Base-by-base conservation (phyloP, 2,797 vertebrate genomes). In the Serranus cabrilla region DNA sequence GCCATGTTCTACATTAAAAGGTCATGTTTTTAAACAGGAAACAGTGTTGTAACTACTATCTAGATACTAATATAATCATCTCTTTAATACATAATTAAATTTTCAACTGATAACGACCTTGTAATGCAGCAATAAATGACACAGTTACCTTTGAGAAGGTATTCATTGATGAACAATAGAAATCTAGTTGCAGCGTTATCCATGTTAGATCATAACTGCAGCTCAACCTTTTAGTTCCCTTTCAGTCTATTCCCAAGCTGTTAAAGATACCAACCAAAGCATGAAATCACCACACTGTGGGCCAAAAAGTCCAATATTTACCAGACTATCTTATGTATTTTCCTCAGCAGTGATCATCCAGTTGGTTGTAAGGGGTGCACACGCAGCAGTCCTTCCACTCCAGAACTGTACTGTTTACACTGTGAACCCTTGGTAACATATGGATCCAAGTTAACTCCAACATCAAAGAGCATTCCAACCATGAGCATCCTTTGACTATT, bases 401-500 rank as follows among this genome's bases (percentile, higher is more conserved):
- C 46, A 12, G n/a, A 21, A 18, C 54, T n/a, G n/a, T 47, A 37
- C 45, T 10, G 18, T 21, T 17, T 58, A 11, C 31, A 7, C 7
- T 11, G 63, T 59, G 46, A 74, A 55, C 62, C 14, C 4, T 4
- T 14, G n/a, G 25, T 54, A 27, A 65, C 68, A 50, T 34, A 60
- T 40, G 25, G 16, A 78, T 80, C 50, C 25, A 43, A 70, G 51
- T 52, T 27, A 59, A 74, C 23, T 54, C 51, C 46, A 17, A 49
- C 57, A 68, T 70, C 55, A 62, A 70, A 63, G 49, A 23, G 31
- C 5, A 23, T 23, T 27, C 37, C 51, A 25, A 45, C 75, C 61
- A 80, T 81, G 72, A 65, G 58, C 65, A 52, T 70, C 52, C 7
- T 77, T 85, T 78, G 52, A 80, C 71, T 79, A 51, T 18, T 60